Conservation (phyloP, 1,140 invertebrate species). For the Lamellibrachia luymesi region DNA sequence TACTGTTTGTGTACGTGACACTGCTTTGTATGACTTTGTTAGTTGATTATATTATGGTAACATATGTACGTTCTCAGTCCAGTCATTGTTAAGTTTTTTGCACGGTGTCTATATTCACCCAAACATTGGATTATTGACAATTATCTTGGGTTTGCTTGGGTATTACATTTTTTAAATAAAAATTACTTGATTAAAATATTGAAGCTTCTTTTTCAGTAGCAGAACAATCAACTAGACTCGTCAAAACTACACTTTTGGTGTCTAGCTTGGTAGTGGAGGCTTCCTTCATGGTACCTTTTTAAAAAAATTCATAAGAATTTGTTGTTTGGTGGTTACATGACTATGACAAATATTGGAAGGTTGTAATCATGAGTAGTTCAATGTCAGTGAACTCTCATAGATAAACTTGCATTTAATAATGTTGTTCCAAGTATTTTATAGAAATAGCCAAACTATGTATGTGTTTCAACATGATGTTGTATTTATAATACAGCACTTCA, state of each 20-base stretch:
- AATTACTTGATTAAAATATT: background rate
- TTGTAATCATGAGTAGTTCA: no score
- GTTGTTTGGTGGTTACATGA: no score
- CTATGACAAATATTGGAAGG: no score
- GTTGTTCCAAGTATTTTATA: background rate
- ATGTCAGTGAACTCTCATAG: no score
- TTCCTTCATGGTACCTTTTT: no score
- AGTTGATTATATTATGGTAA: background rate
- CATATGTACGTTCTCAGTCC: background rate
- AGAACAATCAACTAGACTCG: background rate
- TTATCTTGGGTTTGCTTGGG: background rate
- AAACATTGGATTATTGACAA: background rate
- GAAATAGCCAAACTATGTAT: background rate
- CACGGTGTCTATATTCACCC: background rate
- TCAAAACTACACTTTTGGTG: background rate
- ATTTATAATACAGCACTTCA: background rate
- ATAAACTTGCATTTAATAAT: background rate
- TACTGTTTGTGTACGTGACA: background rate
- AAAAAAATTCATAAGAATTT: no score
- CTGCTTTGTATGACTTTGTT: background rate
- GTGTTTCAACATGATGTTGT: background rate
- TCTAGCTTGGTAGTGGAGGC: no score
- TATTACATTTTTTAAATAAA: background rate
- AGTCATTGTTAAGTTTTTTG: background rate
- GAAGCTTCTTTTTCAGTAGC: background rate